Evolutionary conservation across 2,113 vertebrate genomes (phyloP), one percentile per base, ranked within the genome.

Genomic region (Danionella cerebrum): DNA sequence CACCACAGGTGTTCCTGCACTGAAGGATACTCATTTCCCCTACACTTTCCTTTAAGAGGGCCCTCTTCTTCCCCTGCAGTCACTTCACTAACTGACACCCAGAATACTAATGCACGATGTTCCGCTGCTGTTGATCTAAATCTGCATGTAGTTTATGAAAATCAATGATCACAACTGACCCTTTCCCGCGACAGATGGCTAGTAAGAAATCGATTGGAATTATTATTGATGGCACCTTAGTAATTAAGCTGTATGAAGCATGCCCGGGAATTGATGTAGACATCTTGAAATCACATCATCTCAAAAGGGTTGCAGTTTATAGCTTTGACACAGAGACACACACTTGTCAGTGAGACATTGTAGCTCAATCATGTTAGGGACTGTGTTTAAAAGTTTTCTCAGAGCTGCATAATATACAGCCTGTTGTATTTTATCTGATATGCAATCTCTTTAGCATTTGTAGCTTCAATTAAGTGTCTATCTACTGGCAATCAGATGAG

Each of bases 41-140:
- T 60, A 39, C 51, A 72, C 74, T 27, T 55, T 29, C 44, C 68
- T 42, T 42, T 62, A 4, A 50, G 42, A 65, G 74, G 67, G 80
- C 75, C 74, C 65, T 70, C 59, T 64, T 19, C 31, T 2, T n/a
- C 44, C 52, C 66, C 55, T 13, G 64, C 57, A 52, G 48, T 67
- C 47, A 71, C 41, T 72, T 70, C 74, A 76, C 77, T 81, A 75
- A 75, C 76, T 80, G 68, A 68, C 48, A 19, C 65, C 67, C 73
- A 79, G 84, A 84, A 86, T 85, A 81, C 79, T 85, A 84, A 86
- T 84, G 80, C 79, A 74, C 67, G 74, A 85, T 84, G 83, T 60
- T 86, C 83, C 81, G 80, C 69, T 80, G 77, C 63, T 82, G 85
- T 87, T 83, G 86, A 87, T 87, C 84, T 81, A 78, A 83, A 85